Base-by-base conservation (phyloP, 2,888 invertebrate species). In the Chrysodeixis includens region DNA sequence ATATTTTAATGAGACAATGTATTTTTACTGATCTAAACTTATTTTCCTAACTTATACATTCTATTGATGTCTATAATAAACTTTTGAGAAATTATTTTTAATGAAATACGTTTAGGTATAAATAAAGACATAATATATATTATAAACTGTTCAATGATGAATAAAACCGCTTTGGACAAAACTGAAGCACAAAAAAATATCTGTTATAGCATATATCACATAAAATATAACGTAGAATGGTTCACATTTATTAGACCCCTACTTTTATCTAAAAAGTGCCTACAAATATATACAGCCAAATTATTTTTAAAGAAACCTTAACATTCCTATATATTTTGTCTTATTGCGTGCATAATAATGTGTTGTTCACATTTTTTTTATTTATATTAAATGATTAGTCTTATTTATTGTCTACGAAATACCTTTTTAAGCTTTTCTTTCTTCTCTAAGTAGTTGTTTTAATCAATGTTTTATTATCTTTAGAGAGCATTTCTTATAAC, bases 161-260 rank as follows among this genome's bases (percentile, higher is more conserved):
- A 71, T 71, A 75, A 81, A 78, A 71, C 32, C 20, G 79, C 76
- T 78, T 68, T 62, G 62, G 49, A 40, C 4, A 18, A 44, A 63
- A 35, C 71, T 40, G 12, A 69, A 76, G 76, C 82, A 68, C 76
- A 81, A 79, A 81, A 81, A 62, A 12, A 62, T 59, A 67, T 62
- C 30, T 61, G 46, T 14, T 70, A 44, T 55, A 76, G 76, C 63
- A 63, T 62, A 30, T 60, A 56, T 56, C 56, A 66, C 46, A 20
- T 60, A 68, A 12, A 63, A 56, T 58, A 12, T 56, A 54, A 30
- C 44, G 20, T 66, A 63, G 22, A 55, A 4, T 18, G 57, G n/a
- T 52, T 66, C 35, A n/a, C 8, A 22, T 56, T 14, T 18, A 18
- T 26, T 0, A 32, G 1, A 18, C 35, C 30, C 30, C 16, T 26